Base-by-base conservation (phyloP, 2,113 vertebrate species). In the Stigmatopora argus region DNA sequence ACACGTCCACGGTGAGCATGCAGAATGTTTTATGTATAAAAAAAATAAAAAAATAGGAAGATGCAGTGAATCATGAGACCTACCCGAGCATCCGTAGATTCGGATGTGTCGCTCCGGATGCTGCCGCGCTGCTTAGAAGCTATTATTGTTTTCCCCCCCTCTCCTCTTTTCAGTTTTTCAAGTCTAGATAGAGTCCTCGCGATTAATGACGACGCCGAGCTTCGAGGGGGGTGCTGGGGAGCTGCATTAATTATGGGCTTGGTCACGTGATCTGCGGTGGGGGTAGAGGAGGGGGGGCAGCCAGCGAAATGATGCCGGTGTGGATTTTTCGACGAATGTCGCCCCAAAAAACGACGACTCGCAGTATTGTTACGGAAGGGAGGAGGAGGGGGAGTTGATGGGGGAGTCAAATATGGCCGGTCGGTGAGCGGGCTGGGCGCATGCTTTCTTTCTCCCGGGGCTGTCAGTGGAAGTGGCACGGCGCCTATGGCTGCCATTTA, bases 161-260 rank as follows among this genome's bases (percentile, higher is more conserved):
- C 96, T 97, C 95, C 95, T 94, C 96, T 95, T 94, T 98, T 98
- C 96, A 98, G 94, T 97, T 98, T 95, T 96, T 61, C 97, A 94
- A 98, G 95, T 96, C 96, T 95, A 61, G 95, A 99, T 97, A 99
- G 96, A 99, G 95, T 96, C 96, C 97, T 98, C 90, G 94, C 97
- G 96, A 99, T 99, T 99, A 99, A 99, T 99, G 97, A 99, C 96
- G 97, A 94, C 92, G 97, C 95, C 93, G 93, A 94, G 96, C 96
- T 98, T 98, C 96, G 98, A 96, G 95, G 96, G 96, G 96, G 96
- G 97, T 94, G 94, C 94, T 94, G 86, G 91, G 90, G 58, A 18
- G 94, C 96, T 97, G 97, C 96, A 99, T 99, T 99, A 99, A 99
- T 99, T 99, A 99, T 99, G 98, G 96, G 94, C 92, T 93, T 93